These are phyloP conservation scores for Tanytarsus gracilentus DNA, from an alignment of 2,888 invertebrate species.

Conservation along the genomic window DNA sequence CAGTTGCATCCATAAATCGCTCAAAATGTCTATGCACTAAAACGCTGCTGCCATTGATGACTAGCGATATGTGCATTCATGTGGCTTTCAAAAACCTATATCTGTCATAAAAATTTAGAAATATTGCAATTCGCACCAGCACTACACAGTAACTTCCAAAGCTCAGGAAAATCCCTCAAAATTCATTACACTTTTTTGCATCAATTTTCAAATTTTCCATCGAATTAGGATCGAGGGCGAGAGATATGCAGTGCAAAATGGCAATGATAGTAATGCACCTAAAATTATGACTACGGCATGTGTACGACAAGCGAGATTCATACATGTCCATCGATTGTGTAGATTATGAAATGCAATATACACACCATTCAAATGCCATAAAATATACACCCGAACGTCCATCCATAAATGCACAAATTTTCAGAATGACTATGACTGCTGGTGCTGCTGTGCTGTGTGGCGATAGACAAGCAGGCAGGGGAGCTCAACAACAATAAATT, in stretches of 20 bases:
- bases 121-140: background rate
- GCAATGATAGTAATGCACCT: slow-evolving; percentile 8
- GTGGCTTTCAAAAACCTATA: slow-evolving; percentile 12
- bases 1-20: slow-evolving; percentile 3
- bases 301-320: background rate
- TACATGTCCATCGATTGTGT: background rate
- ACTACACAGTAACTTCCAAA: background rate
- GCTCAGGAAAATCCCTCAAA: slow-evolving; percentile 1
- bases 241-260: background rate
- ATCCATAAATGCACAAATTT: background rate
- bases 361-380: slow-evolving; percentile 12
- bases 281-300: slow-evolving; percentile 5
- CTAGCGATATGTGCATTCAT: background rate
- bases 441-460: too few relatives aligned
- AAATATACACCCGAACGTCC: slow-evolving; percentile 9
- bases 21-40: slow-evolving; percentile 20
- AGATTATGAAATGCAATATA: slow-evolving; percentile 1
- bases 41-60: background rate
- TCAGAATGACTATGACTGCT: too few relatives aligned
- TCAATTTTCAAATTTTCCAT: slow-evolving; percentile 15
- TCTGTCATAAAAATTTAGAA: slow-evolving; percentile 19
- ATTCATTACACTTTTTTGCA: background rate
- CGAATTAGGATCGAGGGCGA: background rate
- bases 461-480: too few relatives aligned
- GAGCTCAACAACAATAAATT: slow-evolving; percentile 16